Evolutionary conservation across 2,113 vertebrate species (phyloP).

Genomic region (Megalops atlanticus): DNA sequence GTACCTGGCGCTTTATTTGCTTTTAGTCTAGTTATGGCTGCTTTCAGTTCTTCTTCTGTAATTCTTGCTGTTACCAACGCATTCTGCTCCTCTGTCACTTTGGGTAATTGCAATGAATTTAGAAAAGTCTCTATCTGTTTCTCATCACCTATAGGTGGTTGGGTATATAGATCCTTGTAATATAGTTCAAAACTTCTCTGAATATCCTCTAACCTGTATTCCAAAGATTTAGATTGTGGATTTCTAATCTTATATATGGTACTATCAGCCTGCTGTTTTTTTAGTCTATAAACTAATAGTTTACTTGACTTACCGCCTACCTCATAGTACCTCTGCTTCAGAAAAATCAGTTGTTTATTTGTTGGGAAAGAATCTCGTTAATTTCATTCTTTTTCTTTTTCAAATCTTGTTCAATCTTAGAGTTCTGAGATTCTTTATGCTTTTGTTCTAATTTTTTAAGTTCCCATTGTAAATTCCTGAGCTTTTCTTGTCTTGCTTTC

Average conservation of each 20-base stretch:
- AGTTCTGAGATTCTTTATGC: no score
- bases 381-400: background rate
- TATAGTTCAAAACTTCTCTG: background rate
- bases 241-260: slow-evolving; percentile 19
- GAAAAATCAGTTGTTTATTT: background rate
- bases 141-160: background rate
- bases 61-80: background rate
- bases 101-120: background rate
- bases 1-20: no score
- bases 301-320: background rate
- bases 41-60: slow-evolving; percentile 1
- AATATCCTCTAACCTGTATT: background rate
- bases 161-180: background rate
- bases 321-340: slow-evolving; percentile 4
- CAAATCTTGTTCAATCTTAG: no score
- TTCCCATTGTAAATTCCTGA: background rate
- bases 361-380: background rate
- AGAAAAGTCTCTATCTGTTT: background rate
- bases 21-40: background rate
- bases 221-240: background rate
- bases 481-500: background rate
- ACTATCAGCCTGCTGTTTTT: slow-evolving; percentile 15
- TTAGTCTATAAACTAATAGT: background rate
- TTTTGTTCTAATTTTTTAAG: no score
- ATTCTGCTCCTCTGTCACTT: background rate